A percentile compares a stretch with the other conserved stretches of the same genome.
Evolutionary conservation across 2,797 vertebrate genomes (phyloP).

Genomic region (Calcarius lapponicus): DNA sequence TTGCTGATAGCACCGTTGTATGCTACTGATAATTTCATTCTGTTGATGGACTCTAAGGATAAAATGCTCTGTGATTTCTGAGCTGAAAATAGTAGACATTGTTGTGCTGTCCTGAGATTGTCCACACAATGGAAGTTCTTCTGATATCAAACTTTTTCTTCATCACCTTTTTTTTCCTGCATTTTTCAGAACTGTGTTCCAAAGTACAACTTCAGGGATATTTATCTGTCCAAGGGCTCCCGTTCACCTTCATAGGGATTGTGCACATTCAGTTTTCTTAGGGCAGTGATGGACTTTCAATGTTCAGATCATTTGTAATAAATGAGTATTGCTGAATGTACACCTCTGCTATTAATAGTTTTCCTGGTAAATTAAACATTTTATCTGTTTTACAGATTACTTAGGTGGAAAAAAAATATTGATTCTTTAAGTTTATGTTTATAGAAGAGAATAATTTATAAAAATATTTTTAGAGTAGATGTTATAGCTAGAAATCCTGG

Average conservation of each 20-base stretch:
- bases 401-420: not conserved
- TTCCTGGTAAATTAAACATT: not conserved
- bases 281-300: not conserved
- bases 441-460: not conserved
- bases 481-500: not conserved
- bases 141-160: not conserved
- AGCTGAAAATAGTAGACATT: not conserved
- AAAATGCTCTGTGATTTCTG: not conserved
- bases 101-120: not conserved
- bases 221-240: not conserved
- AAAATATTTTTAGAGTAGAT: not conserved
- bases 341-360: not conserved
- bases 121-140: not conserved
- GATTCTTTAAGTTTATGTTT: not conserved
- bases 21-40: not conserved
- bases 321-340: not conserved
- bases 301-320: not conserved
- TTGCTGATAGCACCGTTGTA: not conserved
- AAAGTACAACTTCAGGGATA: not conserved
- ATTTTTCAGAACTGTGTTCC: not conserved
- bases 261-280: not conserved
- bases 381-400: not conserved
- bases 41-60: not conserved
- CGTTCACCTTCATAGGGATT: not conserved
- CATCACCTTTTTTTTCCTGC: not conserved